phyloP scores from a whole-genome alignment of 2,113 vertebrate species.

The Bubo scandiacus region DNA sequence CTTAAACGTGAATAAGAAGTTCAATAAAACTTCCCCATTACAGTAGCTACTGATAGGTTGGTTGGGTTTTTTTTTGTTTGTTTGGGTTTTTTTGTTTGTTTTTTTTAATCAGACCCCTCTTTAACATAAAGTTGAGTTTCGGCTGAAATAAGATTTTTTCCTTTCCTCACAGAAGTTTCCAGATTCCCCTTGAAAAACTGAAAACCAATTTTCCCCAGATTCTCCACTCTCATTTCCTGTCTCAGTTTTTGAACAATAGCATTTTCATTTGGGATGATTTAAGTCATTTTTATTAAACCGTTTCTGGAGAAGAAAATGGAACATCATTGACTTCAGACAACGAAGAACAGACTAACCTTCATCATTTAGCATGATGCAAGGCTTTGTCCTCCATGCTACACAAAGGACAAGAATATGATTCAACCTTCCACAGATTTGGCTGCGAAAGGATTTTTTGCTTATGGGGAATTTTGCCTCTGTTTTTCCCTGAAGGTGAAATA shows the following conservation, averaged over 20 bases:
- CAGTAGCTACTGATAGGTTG: not conserved
- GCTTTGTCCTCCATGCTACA: not conserved
- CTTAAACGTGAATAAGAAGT: not conserved
- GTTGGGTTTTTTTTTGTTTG: not conserved
- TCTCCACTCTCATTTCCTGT: not conserved
- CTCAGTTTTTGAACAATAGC: not conserved
- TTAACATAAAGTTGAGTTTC: not conserved
- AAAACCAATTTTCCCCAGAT: fast-evolving
- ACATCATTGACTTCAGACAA: not conserved
- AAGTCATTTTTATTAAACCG: not conserved
- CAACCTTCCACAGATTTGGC: not conserved
- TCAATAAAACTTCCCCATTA: not conserved
- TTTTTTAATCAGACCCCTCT: not conserved
- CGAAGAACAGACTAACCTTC: not conserved
- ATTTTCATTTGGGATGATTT: not conserved
- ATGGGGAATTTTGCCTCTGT: not conserved
- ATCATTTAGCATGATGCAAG: not conserved
- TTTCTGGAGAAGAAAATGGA: not conserved
- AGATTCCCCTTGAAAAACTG: not conserved
- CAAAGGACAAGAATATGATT: not conserved
- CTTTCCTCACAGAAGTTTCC: not conserved
- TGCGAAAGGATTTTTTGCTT: not conserved
- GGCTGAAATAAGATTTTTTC: not conserved
- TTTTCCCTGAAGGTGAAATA: not conserved
- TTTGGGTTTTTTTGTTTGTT: not conserved